Conservation (phyloP, 2,113 vertebrate species). For the Mobula hypostoma region DNA sequence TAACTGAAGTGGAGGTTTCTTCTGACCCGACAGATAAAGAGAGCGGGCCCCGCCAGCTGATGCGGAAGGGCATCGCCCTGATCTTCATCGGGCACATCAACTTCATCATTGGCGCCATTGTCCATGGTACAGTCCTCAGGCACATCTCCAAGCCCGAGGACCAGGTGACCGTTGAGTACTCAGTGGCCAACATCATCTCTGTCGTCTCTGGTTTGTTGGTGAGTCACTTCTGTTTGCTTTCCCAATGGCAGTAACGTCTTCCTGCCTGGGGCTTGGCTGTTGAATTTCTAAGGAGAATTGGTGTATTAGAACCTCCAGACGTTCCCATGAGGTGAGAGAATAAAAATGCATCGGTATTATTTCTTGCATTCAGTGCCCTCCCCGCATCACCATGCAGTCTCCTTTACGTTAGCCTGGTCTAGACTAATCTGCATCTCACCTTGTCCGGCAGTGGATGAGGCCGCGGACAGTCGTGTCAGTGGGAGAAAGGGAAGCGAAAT, state of each 20-base stretch:
- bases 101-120: constrained; percentile 78
- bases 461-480: too few species aligned
- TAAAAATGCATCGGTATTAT: too few species aligned
- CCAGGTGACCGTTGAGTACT: constrained; percentile 67
- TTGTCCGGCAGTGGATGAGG: too few species aligned
- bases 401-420: too few species aligned
- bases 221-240: constrained; percentile 44
- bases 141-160: constrained; percentile 73
- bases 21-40: constrained; percentile 56
- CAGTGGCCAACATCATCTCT: constrained; percentile 71
- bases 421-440: too few species aligned
- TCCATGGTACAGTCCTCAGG: constrained; percentile 78
- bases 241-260: not conserved
- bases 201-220: constrained; percentile 82
- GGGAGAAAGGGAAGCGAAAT: too few species aligned
- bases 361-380: not conserved
- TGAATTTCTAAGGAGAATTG: not conserved
- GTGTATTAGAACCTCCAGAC: not conserved
- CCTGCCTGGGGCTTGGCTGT: not conserved
- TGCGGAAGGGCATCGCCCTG: constrained; percentile 71
- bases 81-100: constrained; percentile 80
- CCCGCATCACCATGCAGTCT: too few species aligned
- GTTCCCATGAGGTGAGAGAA: not conserved
- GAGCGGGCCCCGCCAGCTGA: constrained; percentile 64
- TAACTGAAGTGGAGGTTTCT: not conserved